Percentiles rank a stretch among this genome's conserved stretches.
These are phyloP conservation scores for Indri indri DNA, from an alignment of 2,113 vertebrate species.

Conservation along the genomic window DNA sequence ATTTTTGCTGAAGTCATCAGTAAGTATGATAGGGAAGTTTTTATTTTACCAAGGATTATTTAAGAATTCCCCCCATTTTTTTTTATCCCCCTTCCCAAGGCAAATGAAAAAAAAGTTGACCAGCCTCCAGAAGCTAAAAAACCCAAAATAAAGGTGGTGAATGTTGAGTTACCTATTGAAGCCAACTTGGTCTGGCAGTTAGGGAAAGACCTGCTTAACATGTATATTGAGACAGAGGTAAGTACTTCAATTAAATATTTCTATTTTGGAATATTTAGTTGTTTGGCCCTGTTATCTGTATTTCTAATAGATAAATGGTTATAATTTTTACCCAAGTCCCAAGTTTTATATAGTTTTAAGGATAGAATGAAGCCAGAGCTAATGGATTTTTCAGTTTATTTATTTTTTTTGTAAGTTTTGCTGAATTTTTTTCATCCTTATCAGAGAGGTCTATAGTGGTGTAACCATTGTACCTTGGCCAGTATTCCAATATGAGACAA, in stretches of 20 bases:
- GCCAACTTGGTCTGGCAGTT: constrained; percentile 88
- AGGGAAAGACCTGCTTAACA: constrained; percentile 86
- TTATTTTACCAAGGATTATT: neutral
- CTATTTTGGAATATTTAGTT: neutral
- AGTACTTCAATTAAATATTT: constrained; percentile 23
- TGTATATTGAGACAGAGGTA: constrained; percentile 89
- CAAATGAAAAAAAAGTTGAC: constrained; percentile 87
- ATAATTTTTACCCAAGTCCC: neutral
- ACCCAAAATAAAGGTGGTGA: constrained; percentile 89
- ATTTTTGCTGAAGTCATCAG: neutral
- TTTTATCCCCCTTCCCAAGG: constrained; percentile 76
- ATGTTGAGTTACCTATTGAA: constrained; percentile 86
- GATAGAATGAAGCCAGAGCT: neutral
- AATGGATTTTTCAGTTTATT: neutral
- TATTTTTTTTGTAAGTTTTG: neutral
- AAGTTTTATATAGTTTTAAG: neutral
- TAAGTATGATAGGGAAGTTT: neutral
- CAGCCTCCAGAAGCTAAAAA: constrained; percentile 90
- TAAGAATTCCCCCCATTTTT: constrained; percentile 46
- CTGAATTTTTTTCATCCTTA: neutral
- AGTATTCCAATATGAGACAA: neutral
- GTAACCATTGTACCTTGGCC: neutral
- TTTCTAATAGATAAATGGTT: neutral
- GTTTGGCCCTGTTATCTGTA: neutral
- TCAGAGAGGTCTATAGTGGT: neutral